These are phyloP conservation scores for Drosophila tristis DNA, from an alignment of 1,140 invertebrate genomes.

Conservation along the genomic window DNA sequence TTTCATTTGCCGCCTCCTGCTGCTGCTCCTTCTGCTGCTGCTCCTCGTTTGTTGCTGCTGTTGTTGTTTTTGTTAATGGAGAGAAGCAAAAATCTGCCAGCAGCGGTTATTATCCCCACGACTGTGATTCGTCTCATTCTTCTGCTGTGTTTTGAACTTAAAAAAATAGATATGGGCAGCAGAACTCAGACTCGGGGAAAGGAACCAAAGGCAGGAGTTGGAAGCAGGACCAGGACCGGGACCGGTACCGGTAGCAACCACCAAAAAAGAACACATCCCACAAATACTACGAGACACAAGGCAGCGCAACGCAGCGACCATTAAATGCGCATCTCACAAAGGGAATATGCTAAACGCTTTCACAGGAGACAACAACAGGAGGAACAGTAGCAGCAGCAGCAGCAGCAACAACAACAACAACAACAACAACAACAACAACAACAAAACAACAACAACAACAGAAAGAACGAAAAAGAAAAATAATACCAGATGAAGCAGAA, in stretches of 20 bases:
- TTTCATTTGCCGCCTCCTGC: neutral
- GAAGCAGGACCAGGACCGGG: neutral
- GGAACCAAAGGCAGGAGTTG: too few relatives aligned
- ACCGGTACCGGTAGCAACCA: conserved; percentile 26
- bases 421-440: neutral
- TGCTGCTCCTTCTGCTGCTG: too few relatives aligned
- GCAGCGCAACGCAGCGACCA: conserved; percentile 18
- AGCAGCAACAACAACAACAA: neutral
- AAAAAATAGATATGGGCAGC: conserved; percentile 24
- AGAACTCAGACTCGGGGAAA: neutral
- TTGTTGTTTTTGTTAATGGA: conserved; percentile 69
- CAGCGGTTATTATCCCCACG: conserved; percentile 55
- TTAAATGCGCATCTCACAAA: conserved; percentile 65
- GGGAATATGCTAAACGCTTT: conserved; percentile 67
- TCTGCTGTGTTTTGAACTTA: conserved; percentile 49
- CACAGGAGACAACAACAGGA: conserved; percentile 42
- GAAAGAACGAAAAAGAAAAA: neutral
- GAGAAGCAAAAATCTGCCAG: conserved; percentile 38
- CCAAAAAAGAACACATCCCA: conserved; percentile 19
- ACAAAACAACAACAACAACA: neutral
- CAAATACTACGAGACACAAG: neutral
- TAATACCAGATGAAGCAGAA: too few relatives aligned
- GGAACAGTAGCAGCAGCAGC: neutral
- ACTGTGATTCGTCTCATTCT: conserved; percentile 46
- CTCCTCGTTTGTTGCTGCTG: conserved; percentile 5